Conservation (phyloP, 1,140 invertebrate species). For the Brachionus manjavacas region DNA sequence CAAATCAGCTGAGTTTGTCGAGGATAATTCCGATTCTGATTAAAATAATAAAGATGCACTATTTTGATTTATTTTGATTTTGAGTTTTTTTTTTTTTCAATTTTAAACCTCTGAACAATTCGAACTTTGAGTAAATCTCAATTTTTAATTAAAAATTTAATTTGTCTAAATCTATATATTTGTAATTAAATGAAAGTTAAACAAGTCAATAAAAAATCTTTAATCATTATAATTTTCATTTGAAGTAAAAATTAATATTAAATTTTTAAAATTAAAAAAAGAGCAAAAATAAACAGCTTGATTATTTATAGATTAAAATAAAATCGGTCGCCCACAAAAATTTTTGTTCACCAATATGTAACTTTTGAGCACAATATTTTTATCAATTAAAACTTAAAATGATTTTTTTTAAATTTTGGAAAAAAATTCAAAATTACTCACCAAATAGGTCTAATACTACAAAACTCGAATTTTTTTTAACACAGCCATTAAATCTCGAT, state of each 20-base stretch:
- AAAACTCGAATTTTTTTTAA: too few relatives aligned
- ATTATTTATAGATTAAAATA: too few relatives aligned
- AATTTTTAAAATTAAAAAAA: not conserved
- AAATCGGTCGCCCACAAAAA: too few relatives aligned
- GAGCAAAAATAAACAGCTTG: too few relatives aligned
- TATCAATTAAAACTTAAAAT: too few relatives aligned
- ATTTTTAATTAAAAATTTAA: not conserved
- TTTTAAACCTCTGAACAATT: not conserved
- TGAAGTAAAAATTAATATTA: not conserved
- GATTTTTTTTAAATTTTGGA: too few relatives aligned
- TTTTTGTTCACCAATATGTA: too few relatives aligned
- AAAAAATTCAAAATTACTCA: too few relatives aligned
- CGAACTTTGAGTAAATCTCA: not conserved
- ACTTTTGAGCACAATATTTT: too few relatives aligned
- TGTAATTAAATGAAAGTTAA: not conserved
- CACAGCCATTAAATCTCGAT: too few relatives aligned
- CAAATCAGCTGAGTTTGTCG: conserved; percentile 31
- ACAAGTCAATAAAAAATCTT: not conserved
- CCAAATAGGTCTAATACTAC: too few relatives aligned
- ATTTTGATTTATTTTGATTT: not conserved
- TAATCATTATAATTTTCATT: not conserved
- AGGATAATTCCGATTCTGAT: conserved; percentile 28
- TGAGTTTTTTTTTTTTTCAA: not conserved
- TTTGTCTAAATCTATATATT: not conserved
- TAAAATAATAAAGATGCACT: not conserved